phyloP scores from a whole-genome alignment of 2,113 vertebrate species.

The Sorex fumeus region DNA sequence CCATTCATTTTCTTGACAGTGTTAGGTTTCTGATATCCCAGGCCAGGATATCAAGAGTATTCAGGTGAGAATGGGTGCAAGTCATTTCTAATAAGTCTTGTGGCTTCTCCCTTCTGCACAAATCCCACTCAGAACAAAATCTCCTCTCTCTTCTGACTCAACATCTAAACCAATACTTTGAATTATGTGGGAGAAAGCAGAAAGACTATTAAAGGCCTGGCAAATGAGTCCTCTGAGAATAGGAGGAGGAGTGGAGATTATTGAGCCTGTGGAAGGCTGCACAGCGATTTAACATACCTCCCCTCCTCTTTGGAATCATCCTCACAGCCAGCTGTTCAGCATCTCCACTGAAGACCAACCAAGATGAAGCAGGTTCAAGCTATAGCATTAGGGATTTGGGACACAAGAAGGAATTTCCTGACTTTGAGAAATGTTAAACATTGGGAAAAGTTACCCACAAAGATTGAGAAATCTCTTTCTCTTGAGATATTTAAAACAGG shows the following conservation, averaged over 20 bases:
- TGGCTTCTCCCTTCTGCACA: background rate
- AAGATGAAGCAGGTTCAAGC: constrained; percentile 70
- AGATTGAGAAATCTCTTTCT: constrained; percentile 78
- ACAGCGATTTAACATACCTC: constrained; percentile 21
- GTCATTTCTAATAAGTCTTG: background rate
- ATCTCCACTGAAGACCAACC: constrained; percentile 64
- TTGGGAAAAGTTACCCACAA: constrained; percentile 76
- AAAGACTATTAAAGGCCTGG: background rate
- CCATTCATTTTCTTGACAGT: constrained; percentile 9
- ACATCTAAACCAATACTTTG: constrained; percentile 48
- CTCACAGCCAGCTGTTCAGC: constrained; percentile 74
- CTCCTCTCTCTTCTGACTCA: background rate
- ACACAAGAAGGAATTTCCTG: constrained; percentile 84
- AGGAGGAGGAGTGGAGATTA: constrained; percentile 52
- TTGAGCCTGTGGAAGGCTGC: constrained; percentile 38
- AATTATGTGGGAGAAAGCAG: constrained; percentile 72
- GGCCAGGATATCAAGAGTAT: background rate
- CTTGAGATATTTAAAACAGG: constrained; percentile 77
- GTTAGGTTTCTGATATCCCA: background rate
- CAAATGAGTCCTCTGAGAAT: constrained; percentile 77
- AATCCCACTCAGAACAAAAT: background rate
- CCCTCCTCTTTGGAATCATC: constrained; percentile 45
- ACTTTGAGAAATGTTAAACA: constrained; percentile 84
- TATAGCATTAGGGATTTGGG: constrained; percentile 79
- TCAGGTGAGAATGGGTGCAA: background rate